phyloP scores from a whole-genome alignment of 2,888 invertebrate genomes.

The Physocephala rufipes region DNA sequence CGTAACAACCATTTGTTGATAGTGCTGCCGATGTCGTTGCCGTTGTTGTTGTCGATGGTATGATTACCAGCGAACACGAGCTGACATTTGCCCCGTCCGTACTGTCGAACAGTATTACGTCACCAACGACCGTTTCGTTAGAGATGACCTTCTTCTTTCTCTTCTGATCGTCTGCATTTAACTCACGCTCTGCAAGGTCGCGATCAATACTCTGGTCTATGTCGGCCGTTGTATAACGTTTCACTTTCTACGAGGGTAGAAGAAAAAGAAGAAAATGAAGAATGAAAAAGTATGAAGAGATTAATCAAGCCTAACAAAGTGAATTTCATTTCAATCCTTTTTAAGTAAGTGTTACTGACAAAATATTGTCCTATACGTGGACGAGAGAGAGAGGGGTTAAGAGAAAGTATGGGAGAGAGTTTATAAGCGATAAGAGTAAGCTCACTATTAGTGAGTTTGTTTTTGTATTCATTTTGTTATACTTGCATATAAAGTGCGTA shows the following conservation, averaged over 20 bases:
- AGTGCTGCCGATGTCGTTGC: conserved; percentile 33
- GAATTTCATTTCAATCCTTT: too few species aligned
- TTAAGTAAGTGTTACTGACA: background rate
- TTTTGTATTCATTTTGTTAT: too few species aligned
- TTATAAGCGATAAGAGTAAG: too few species aligned
- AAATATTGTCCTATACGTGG: background rate
- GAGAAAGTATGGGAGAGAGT: background rate
- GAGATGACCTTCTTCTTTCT: conserved; percentile 57
- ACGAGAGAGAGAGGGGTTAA: background rate
- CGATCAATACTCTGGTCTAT: conserved; percentile 49
- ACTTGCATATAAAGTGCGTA: too few species aligned
- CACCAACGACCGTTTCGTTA: conserved; percentile 61
- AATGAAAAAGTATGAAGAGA: background rate
- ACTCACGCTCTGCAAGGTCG: conserved; percentile 61
- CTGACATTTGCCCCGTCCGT: conserved; percentile 46
- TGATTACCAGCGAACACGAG: conserved; percentile 52
- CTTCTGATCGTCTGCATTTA: conserved; percentile 53
- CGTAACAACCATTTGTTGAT: conserved; percentile 56
- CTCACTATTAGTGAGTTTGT: background rate
- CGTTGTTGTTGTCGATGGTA: too few species aligned
- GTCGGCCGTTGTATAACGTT: conserved; percentile 59
- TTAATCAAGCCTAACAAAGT: background rate
- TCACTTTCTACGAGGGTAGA: conserved; percentile 55
- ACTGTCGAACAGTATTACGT: conserved; percentile 54
- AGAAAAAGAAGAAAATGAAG: background rate